These are phyloP conservation scores for Elephas maximus DNA, from an alignment of 2,113 vertebrate genomes.

Conservation along the genomic window DNA sequence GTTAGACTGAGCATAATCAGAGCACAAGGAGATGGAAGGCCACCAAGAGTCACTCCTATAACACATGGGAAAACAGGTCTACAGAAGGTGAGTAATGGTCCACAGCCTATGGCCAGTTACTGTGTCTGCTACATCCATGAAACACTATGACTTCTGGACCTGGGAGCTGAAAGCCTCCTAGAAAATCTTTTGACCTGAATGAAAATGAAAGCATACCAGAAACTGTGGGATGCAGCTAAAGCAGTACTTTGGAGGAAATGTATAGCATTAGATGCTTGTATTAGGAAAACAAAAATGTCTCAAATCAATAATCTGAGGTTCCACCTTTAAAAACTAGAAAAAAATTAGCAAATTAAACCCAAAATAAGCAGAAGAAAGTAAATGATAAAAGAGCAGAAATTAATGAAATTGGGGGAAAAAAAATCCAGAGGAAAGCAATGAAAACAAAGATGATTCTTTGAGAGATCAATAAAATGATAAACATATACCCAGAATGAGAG, in stretches of 20 bases:
- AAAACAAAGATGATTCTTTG: neutral
- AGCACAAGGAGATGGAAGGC: neutral
- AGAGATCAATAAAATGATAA: neutral
- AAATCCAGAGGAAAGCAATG: neutral
- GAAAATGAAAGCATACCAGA: neutral
- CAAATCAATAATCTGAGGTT: neutral
- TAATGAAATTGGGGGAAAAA: neutral
- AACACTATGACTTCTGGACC: neutral
- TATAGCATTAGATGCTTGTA: too few species aligned
- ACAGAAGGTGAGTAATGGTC: neutral
- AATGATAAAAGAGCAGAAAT: neutral
- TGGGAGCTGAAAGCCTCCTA: neutral
- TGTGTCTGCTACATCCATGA: neutral
- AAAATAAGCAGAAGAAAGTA: neutral
- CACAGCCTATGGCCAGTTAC: accelerated
- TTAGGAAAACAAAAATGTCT: neutral
- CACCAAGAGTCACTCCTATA: neutral
- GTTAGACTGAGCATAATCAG: neutral
- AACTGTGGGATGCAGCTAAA: neutral
- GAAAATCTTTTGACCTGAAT: neutral
- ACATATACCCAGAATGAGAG: neutral
- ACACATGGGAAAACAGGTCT: neutral
- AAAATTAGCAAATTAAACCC: neutral
- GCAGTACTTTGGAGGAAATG: neutral
- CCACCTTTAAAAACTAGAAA: neutral